These are phyloP conservation scores for Axea sp. DNA, from an alignment of 2,888 invertebrate species.

Conservation along the genomic window DNA sequence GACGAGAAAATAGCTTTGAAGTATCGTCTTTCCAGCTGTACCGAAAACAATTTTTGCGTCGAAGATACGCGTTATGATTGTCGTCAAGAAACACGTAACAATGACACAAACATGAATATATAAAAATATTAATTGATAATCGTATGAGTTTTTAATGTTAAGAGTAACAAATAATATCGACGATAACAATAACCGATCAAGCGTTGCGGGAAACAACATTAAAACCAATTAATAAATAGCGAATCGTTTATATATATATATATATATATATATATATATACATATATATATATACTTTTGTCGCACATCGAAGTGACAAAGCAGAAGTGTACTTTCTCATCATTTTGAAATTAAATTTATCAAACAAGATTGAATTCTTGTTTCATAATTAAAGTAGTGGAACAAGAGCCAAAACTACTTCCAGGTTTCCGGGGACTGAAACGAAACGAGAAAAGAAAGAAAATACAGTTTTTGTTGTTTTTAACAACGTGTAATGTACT, in stretches of 20 bases:
- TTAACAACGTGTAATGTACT: conserved; percentile 23
- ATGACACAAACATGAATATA: conserved; percentile 30
- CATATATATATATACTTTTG: conserved; percentile 22
- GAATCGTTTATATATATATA: conserved; percentile 42
- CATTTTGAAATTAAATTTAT: conserved; percentile 23
- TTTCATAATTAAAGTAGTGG: too few relatives aligned
- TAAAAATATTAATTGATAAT: conserved; percentile 41
- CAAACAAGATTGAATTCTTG: too few relatives aligned
- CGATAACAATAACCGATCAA: conserved; percentile 37
- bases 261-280: too few relatives aligned
- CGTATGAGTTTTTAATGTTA: conserved; percentile 48
- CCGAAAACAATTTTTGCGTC: conserved; percentile 14
- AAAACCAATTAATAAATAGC: conserved; percentile 24
- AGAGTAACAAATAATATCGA: conserved; percentile 28
- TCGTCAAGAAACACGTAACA: conserved; percentile 41
- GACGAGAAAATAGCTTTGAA: conserved; percentile 1
- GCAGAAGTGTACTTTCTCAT: conserved; percentile 31
- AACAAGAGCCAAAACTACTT: conserved; percentile 9
- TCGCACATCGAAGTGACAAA: conserved; percentile 26
- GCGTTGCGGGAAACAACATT: conserved; percentile 32
- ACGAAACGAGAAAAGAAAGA: neutral
- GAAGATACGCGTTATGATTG: conserved; percentile 16
- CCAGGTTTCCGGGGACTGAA: neutral
- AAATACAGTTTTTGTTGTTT: conserved; percentile 13
- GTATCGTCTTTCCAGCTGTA: conserved; percentile 24